Percentiles rank a stretch among this genome's conserved stretches.
Evolutionary conservation across 2,113 vertebrate species (phyloP).

Genomic region (Perca flavescens): DNA sequence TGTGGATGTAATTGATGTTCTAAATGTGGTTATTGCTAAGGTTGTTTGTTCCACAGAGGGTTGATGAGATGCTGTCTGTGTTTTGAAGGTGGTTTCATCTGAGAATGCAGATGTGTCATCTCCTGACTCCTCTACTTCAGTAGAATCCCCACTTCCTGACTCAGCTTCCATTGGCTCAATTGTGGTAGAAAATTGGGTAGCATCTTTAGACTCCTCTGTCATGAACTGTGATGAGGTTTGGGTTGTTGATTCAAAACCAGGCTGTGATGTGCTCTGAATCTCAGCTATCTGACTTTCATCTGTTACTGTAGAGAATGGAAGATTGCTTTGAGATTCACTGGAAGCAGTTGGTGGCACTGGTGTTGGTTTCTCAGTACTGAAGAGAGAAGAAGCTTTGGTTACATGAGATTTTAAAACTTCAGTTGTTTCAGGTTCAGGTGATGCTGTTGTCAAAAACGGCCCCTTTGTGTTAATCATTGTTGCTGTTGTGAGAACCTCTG

Average conservation of each 20-base stretch:
- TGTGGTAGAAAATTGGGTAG: background rate
- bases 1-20: slow-evolving; percentile 9
- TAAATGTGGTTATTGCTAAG: slow-evolving; percentile 10
- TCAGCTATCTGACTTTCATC: slow-evolving; percentile 6
- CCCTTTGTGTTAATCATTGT: slow-evolving; percentile 13
- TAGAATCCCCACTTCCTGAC: slow-evolving; percentile 5
- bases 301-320: background rate
- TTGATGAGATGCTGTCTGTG: background rate
- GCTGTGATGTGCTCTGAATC: slow-evolving; percentile 12
- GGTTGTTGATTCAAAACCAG: slow-evolving; percentile 14
- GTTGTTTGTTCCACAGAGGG: slow-evolving; percentile 4
- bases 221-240: background rate
- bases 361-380: slow-evolving; percentile 21
- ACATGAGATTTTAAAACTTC: slow-evolving; percentile 3
- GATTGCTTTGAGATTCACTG: slow-evolving; percentile 2
- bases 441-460: background rate
- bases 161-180: background rate
- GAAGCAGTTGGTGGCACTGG: background rate
- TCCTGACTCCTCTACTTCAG: slow-evolving; percentile 7
- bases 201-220: background rate
- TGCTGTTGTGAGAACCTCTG: slow-evolving; percentile 18
- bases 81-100: slow-evolving; percentile 13
- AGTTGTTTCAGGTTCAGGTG: slow-evolving; percentile 5
- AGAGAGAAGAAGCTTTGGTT: slow-evolving; percentile 30
- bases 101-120: slow-evolving; percentile 13